Base-by-base conservation (phyloP, 2,113 vertebrate species). In the Colius striatus region DNA sequence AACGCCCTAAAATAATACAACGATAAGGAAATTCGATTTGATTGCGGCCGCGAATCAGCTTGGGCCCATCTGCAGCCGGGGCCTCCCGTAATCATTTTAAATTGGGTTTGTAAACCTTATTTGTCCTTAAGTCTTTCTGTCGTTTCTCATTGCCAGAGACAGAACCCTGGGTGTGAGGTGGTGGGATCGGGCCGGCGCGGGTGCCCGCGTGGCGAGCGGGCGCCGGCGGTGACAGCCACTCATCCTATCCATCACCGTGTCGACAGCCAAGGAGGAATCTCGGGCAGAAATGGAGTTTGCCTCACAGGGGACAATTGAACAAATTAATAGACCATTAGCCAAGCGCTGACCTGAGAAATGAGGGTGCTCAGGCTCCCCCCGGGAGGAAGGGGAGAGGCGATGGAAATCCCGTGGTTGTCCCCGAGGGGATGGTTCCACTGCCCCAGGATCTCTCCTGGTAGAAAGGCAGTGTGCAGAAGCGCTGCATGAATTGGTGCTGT, bases 261-360 rank as follows among this genome's bases (percentile, higher is more conserved):
- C 97, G 98, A 98, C 97, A 98, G 98, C 96, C 97, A 94, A 97
- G 97, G 97, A 98, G 97, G 97, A 98, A 97, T 96, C 97, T 97
- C 88, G 20, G 97, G 96, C 98, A 98, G 98, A 99, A 99, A 99
- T 99, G 98, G 98, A 99, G 99, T 99, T 99, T 99, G 98, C 98
- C 98, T 98, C 98, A 98, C 98, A 98, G 98, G 98, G 98, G 98
- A 99, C 98, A 98, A 98, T 92, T 98, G 98, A 99, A 98, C 99
- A 99, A 99, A 99, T 99, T 99, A 99, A 99, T 99, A 99, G 99
- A 98, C 98, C 99, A 99, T 99, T 99, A 99, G 98, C 99, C 99
- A 99, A 98, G 98, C 98, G 62, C 98, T 99, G 99, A 99, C 99
- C 99, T 99, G 98, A 98, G 98, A 98, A 99, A 98, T 98, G 98